Conservation (phyloP, 2,888 invertebrate genomes). For the Apamea epomidion region DNA sequence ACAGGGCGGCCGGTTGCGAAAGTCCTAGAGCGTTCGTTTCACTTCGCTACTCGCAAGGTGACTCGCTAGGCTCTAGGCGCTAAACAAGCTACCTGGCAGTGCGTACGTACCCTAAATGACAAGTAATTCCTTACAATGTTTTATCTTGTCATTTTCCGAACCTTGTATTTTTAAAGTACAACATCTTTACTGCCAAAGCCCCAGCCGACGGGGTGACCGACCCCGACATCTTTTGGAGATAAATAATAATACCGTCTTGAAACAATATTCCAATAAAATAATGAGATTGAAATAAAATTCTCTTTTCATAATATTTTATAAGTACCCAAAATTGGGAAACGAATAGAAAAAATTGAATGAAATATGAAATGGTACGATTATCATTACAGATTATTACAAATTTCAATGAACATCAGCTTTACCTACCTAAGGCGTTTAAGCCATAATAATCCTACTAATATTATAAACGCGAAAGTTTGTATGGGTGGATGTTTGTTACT, state of each 20-base stretch:
- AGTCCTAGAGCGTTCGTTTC: too few species aligned
- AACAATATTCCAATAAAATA: conserved; percentile 44
- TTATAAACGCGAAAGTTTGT: too few species aligned
- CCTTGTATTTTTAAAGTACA: background rate
- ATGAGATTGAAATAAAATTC: conserved; percentile 46
- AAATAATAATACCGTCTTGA: conserved; percentile 24
- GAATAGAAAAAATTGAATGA: background rate
- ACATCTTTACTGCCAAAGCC: background rate
- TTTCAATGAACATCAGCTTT: background rate
- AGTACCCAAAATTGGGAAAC: background rate
- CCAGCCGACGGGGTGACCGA: background rate
- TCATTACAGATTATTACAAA: background rate
- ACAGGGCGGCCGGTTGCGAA: too few species aligned
- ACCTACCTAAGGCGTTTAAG: background rate
- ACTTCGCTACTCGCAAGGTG: too few species aligned
- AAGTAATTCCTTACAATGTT: background rate
- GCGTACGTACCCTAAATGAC: background rate
- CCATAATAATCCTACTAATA: too few species aligned
- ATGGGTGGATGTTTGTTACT: too few species aligned
- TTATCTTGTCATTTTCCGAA: background rate
- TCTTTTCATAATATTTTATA: conserved; percentile 16
- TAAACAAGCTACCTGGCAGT: too few species aligned
- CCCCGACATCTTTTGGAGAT: background rate
- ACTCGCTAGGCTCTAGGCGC: too few species aligned
- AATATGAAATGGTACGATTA: background rate